Percentiles rank a stretch among this genome's conserved stretches.
phyloP scores from a whole-genome alignment of 2,888 invertebrate species.

The Apodemia duryi region DNA sequence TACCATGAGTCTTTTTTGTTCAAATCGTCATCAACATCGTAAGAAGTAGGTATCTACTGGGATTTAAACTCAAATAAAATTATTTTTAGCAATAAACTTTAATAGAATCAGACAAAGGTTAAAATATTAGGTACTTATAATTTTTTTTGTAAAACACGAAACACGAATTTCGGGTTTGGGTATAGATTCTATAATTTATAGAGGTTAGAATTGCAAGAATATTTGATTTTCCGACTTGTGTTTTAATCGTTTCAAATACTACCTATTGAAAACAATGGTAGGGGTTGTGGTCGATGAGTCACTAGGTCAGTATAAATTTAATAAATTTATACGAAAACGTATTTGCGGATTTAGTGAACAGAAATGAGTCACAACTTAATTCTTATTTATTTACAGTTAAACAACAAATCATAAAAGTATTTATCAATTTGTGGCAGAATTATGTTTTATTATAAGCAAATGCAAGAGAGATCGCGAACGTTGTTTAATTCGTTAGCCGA shows the following conservation, averaged over 20 bases:
- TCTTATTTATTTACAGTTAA: neutral
- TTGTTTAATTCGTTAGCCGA: neutral
- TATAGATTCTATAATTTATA: neutral
- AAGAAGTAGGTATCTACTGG: neutral
- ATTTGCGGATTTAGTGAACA: neutral
- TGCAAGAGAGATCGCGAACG: neutral
- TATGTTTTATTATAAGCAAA: neutral
- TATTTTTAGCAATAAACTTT: neutral
- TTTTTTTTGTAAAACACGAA: neutral
- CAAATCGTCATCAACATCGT: neutral
- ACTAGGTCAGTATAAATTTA: slow-evolving; percentile 4
- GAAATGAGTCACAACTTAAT: neutral
- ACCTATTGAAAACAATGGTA: slow-evolving; percentile 16
- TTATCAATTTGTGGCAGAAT: neutral
- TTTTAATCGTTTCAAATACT: neutral
- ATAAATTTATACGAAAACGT: neutral
- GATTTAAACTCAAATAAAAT: neutral
- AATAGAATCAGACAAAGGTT: neutral
- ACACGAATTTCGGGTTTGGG: neutral
- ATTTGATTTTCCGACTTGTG: neutral
- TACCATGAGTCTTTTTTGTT: neutral
- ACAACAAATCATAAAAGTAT: neutral
- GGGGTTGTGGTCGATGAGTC: slow-evolving; percentile 13
- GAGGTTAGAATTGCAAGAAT: neutral
- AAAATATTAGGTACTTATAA: neutral